Conservation (phyloP, 2,797 vertebrate genomes). For the Pangasius sanitwongsei region DNA sequence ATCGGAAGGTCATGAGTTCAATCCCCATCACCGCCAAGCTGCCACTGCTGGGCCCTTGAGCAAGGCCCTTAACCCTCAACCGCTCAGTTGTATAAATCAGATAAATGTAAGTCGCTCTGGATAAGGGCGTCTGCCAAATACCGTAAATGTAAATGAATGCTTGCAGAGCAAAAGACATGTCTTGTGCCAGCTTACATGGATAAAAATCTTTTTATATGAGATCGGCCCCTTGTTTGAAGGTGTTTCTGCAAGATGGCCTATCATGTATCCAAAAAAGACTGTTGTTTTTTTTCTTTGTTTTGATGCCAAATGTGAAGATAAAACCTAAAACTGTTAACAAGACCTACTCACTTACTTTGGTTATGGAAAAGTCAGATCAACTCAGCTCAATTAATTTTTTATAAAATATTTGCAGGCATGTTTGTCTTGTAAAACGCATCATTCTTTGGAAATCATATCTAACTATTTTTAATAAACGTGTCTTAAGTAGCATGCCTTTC, state of each 20-base stretch:
- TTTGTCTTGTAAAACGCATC: neutral
- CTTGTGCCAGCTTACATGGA: neutral
- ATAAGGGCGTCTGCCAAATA: no score
- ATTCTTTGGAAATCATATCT: neutral
- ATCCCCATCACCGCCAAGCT: no score
- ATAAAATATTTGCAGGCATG: neutral
- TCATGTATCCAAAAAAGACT: neutral
- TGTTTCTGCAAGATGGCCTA: neutral
- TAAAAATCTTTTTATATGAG: neutral
- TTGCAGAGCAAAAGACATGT: neutral
- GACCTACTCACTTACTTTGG: neutral
- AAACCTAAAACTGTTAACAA: neutral
- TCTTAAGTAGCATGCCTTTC: neutral
- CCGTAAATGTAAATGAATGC: no score
- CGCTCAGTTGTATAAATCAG: no score
- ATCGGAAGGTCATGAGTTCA: no score
- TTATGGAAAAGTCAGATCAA: neutral
- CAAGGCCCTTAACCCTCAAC: no score
- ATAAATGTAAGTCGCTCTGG: no score
- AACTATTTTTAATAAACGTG: neutral
- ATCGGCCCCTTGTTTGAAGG: neutral
- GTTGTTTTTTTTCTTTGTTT: neutral
- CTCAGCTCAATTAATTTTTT: neutral
- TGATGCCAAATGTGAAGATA: neutral
- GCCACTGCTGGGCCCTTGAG: no score